Evolutionary conservation across 2,113 vertebrate genomes (phyloP).

Genomic region (Chamaetylas fuelleborni): DNA sequence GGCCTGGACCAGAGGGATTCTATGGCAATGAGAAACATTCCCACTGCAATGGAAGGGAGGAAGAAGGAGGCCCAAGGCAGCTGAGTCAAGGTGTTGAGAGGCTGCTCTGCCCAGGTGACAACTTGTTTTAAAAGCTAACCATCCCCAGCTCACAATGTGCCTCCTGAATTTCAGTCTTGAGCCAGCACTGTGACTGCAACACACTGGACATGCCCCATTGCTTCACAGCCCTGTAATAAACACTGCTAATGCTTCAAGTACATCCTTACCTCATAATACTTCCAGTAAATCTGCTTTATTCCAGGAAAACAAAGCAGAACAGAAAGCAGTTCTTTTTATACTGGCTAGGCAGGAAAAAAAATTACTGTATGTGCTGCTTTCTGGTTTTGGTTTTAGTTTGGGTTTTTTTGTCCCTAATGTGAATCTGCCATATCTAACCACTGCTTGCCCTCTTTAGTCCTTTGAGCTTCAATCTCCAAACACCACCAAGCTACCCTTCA

Average conservation of each 20-base stretch:
- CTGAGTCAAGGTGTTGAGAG: not conserved
- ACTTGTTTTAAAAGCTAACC: not conserved
- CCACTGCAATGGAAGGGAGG: not conserved
- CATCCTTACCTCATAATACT: not conserved
- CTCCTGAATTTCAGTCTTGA: not conserved
- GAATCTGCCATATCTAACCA: not conserved
- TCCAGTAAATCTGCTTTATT: not conserved
- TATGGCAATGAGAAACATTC: not conserved
- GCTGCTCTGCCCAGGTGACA: not conserved
- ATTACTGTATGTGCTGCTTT: not conserved
- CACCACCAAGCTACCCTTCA: no score
- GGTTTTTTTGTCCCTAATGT: rapidly evolving
- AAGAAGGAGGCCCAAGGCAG: not conserved
- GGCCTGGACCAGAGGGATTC: not conserved
- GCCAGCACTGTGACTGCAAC: rapidly evolving
- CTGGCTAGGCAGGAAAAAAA: not conserved
- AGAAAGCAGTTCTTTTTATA: not conserved
- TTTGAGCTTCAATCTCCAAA: not conserved
- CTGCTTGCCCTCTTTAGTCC: not conserved
- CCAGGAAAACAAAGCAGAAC: not conserved
- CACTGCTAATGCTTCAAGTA: not conserved
- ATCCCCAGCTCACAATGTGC: not conserved
- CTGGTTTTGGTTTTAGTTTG: not conserved
- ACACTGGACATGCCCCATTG: rapidly evolving
- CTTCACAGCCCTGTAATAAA: not conserved